Base-by-base conservation (phyloP, 2,888 invertebrate species). In the Calliopum simillimum region DNA sequence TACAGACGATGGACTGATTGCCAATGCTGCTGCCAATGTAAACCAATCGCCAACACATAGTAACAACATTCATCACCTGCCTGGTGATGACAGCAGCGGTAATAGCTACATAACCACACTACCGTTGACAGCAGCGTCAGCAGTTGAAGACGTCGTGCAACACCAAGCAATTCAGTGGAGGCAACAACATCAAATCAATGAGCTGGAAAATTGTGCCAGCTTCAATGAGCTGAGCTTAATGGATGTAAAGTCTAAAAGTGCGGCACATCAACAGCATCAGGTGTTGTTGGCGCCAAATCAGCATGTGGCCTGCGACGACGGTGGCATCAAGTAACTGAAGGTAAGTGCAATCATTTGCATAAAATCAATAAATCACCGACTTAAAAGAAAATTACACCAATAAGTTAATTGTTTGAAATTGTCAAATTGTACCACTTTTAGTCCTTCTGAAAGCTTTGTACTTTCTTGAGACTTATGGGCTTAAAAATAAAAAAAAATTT, bases 151-250 rank as follows among this genome's bases (percentile, higher is more conserved):
- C 6, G 49, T 16, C 16, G 19, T 6, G 13, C 59, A 44, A 59
- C 59, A 59, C 19, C 59, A 59, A 11, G 44, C 51, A 49, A 16
- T 6, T 12, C 55, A 23, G 13, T 14, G 25, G 55, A 21, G 25
- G 25, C 8, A 12, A 11, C 8, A 12, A 11, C 55, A 23, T 23
- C 41, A 41, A 41, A 49, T 59, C 58, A 33, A 21, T 41, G 67
- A 67, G 49, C 33, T 59, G 58, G 49, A 67, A 16, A 44, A 59
- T 5, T 58, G 67, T 41, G 41, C 61, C 21, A 59, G 67, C 33
- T 67, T 67, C 16, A 59, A 67, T 47, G 67, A 67, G 59, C 41
- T 67, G 21, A 67, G 67, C 46, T 41, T 67, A 41, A 14, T 53
- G 16, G 67, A 58, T 4, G 47, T 25, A 8, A 21, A 1, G 55